Evolutionary conservation across 2,888 invertebrate species (phyloP), one percentile per base, ranked within the genome.

Genomic region (Steromphala cineraria): DNA sequence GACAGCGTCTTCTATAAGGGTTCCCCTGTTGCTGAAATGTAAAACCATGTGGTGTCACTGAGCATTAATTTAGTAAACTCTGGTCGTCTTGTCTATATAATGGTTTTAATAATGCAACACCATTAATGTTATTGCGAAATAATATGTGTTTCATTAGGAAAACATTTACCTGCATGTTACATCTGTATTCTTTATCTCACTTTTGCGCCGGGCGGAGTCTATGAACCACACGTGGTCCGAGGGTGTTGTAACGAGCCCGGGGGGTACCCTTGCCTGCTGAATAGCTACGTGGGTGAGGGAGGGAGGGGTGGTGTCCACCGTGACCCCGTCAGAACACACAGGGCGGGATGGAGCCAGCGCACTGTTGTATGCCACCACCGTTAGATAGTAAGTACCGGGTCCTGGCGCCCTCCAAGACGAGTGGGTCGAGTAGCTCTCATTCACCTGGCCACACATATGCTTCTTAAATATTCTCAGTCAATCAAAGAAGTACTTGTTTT

Each of bases 291-390:
- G 82, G 55, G 36, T 67, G 8, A 88, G 75, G n/a, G 53, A 28
- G 28, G 88, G 86, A 0, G 80, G 21, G 28, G 78, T 56, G 2
- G 55, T 74, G 62, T 87, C 86, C 7, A 89, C 78, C 0, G 82
- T 83, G 1, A 90, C 85, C 19, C 90, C 90, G 80, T 90, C 89
- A 36, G 89, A 89, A 82, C 90, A 90, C 8, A 89, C 89, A 0
- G 88, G 86, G n/a, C 80, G 80, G 15, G 88, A 88, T 15, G 82
- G 83, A 17, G 84, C 87, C 8, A 88, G 74, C 7, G 90, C 90
- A 46, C 84, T 84, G 81, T 90, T 90, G 67, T 85, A 88, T 8
- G 89, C 89, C 19, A 87, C 89, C 5, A 90, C 88, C 4, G 88
- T 87, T 0, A 87, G 79, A 74, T 83, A 85, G 67, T 89, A 90